phyloP scores from a whole-genome alignment of 2,113 vertebrate genomes.

The Naja naja region DNA sequence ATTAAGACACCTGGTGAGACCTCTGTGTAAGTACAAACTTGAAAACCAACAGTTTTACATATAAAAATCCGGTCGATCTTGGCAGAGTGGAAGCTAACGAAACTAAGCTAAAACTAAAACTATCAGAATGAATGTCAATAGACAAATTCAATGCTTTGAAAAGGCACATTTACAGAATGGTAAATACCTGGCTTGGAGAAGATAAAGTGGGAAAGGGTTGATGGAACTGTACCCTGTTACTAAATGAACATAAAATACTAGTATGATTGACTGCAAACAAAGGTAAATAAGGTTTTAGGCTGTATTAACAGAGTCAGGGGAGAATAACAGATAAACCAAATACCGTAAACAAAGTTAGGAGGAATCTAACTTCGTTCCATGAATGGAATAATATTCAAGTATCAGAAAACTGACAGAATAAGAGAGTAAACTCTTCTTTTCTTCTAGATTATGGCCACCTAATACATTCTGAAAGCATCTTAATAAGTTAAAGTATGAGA shows the following conservation, averaged over 20 bases:
- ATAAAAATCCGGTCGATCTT: background rate
- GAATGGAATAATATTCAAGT: background rate
- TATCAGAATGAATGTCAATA: background rate
- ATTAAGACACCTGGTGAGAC: background rate
- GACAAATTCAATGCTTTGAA: background rate
- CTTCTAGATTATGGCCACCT: background rate
- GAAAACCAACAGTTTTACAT: background rate
- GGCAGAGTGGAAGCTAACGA: background rate
- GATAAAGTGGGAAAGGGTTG: background rate
- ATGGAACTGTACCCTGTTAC: background rate
- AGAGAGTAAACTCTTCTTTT: background rate
- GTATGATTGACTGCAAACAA: background rate
- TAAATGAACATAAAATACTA: background rate
- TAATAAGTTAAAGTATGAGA: background rate
- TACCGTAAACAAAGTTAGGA: background rate
- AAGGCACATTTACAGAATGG: background rate
- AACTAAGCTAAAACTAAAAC: background rate
- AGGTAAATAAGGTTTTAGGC: background rate
- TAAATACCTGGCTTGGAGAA: background rate
- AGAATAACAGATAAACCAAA: background rate
- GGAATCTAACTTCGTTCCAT: background rate
- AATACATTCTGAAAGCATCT: background rate
- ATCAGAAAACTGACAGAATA: background rate
- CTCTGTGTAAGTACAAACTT: slow-evolving; percentile 1
- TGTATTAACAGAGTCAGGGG: background rate